These are phyloP conservation scores for Barypeithes pellucidus DNA, from an alignment of 2,888 invertebrate genomes.

Conservation along the genomic window DNA sequence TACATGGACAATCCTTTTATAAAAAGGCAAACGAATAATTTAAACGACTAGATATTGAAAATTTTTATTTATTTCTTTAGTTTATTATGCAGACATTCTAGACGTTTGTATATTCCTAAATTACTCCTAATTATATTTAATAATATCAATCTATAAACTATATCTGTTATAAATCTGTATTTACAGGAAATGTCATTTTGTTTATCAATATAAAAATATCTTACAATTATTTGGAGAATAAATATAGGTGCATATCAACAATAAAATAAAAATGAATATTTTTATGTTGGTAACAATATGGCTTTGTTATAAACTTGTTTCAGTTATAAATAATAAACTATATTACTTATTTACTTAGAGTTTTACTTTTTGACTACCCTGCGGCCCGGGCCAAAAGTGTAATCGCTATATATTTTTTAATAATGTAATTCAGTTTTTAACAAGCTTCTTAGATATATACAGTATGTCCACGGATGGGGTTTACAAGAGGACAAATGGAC, in stretches of 20 bases:
- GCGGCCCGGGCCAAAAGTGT: too few relatives aligned
- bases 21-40: slow-evolving; percentile 15
- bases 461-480: too few relatives aligned
- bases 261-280: slow-evolving; percentile 1
- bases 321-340: not conserved
- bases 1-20: slow-evolving; percentile 3
- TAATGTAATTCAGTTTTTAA: too few relatives aligned
- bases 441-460: too few relatives aligned
- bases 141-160: slow-evolving; percentile 2
- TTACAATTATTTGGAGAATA: slow-evolving; percentile 35
- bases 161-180: not conserved
- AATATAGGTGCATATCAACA: slow-evolving; percentile 51
- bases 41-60: slow-evolving; percentile 13
- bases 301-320: not conserved
- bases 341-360: not conserved
- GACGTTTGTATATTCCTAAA: not conserved
- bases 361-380: too few relatives aligned
- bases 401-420: too few relatives aligned
- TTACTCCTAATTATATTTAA: not conserved
- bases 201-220: not conserved
- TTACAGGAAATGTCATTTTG: not conserved
- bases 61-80: slow-evolving; percentile 5
- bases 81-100: not conserved
- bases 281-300: slow-evolving; percentile 12
- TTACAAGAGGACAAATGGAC: too few relatives aligned